These are phyloP conservation scores for Nymphicus hollandicus DNA, from an alignment of 2,113 vertebrate species.

Conservation along the genomic window DNA sequence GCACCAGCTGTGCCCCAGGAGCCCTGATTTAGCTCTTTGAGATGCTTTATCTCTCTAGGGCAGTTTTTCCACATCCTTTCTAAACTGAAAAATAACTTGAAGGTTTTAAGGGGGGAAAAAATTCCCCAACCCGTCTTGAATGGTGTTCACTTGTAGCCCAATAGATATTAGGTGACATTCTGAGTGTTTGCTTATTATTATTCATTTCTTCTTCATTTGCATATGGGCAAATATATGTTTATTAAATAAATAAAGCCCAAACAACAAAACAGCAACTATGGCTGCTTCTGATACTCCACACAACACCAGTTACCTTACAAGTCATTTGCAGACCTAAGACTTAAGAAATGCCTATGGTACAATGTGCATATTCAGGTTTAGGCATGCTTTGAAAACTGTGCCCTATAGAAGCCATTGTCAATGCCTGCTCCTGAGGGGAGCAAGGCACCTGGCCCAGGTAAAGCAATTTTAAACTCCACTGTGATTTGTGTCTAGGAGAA, in stretches of 20 bases:
- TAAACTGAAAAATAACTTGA: neutral
- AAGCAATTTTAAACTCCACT: neutral
- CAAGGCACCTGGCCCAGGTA: neutral
- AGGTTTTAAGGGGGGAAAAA: accelerated
- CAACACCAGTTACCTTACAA: neutral
- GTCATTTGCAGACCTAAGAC: neutral
- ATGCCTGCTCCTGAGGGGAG: neutral
- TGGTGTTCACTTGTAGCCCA: neutral
- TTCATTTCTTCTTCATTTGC: neutral
- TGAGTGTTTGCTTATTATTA: neutral
- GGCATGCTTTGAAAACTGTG: neutral
- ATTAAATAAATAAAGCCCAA: neutral
- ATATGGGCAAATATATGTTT: neutral
- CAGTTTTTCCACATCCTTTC: neutral
- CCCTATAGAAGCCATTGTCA: neutral
- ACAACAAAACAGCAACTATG: neutral
- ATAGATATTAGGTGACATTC: neutral
- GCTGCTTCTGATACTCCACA: neutral
- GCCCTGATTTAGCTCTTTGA: neutral
- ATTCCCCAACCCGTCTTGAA: neutral
- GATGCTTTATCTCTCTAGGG: neutral
- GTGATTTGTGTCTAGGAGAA: neutral
- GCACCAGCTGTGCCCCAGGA: neutral
- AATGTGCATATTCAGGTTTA: accelerated
- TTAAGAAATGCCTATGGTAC: neutral